Evolutionary conservation across 2,113 vertebrate genomes (phyloP).

Genomic region (Trogon surrucura): DNA sequence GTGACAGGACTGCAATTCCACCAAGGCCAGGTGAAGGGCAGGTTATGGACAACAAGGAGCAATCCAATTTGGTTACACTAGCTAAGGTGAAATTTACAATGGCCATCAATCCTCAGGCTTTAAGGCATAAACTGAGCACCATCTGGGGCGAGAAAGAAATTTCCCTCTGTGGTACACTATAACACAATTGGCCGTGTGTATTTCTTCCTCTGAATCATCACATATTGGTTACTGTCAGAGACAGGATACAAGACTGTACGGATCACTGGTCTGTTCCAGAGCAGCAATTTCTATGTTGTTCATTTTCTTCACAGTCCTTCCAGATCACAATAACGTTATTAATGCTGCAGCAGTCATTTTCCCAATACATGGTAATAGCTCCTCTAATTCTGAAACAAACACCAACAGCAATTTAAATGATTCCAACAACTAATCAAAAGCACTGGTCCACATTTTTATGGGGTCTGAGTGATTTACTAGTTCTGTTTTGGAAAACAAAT

Average conservation of each 20-base stretch:
- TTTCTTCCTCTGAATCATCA: slow-evolving; percentile 62
- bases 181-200: slow-evolving; percentile 20
- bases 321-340: slow-evolving; percentile 70
- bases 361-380: slow-evolving; percentile 63
- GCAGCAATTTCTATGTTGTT: slow-evolving; percentile 25
- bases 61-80: slow-evolving; percentile 60
- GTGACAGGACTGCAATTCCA: not conserved
- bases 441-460: slow-evolving; percentile 13
- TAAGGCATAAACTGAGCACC: slow-evolving; percentile 62
- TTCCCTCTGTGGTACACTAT: slow-evolving; percentile 50
- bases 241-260: not conserved
- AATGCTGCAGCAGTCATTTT: slow-evolving; percentile 62
- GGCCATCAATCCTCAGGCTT: slow-evolving; percentile 61
- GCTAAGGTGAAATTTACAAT: slow-evolving; percentile 64
- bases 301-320: slow-evolving; percentile 50
- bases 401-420: slow-evolving; percentile 15
- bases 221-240: slow-evolving; percentile 53
- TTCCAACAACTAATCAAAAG: slow-evolving; percentile 38
- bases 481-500: slow-evolving; percentile 17
- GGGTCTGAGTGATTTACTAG: slow-evolving; percentile 40
- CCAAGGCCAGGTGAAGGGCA: slow-evolving; percentile 57
- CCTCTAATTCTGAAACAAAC: slow-evolving; percentile 58
- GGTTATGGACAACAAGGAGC: slow-evolving; percentile 51
- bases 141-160: slow-evolving; percentile 53
- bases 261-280: slow-evolving; percentile 44